These are phyloP conservation scores for Aurelia sp. DNA, from an alignment of 30 jellyfish, hydroid and myxozoan species.

Conservation along the genomic window DNA sequence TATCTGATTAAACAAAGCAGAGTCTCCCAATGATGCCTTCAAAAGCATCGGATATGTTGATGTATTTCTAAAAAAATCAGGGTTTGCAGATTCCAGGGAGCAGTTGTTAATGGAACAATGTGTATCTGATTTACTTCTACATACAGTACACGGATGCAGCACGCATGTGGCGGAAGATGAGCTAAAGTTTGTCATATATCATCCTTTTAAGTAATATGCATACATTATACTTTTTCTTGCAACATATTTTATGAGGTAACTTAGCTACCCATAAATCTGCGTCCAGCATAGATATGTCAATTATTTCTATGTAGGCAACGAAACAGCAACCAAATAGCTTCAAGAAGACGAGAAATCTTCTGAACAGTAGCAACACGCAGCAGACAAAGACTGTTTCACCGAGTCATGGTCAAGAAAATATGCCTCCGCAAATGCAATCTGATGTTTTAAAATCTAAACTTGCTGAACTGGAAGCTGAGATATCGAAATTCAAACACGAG, in stretches of 20 bases:
- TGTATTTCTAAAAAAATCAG: too few species aligned
- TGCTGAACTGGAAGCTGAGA: constrained; percentile 79
- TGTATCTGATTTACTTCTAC: too few species aligned
- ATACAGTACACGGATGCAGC: too few species aligned
- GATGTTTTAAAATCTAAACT: constrained; percentile 70
- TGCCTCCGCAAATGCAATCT: constrained; percentile 28
- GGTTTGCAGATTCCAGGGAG: too few species aligned
- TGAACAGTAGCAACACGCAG: neutral
- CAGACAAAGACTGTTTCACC: neutral
- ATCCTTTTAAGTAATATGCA: neutral
- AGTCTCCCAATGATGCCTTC: too few species aligned
- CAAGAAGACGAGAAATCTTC: neutral
- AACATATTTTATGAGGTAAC: neutral
- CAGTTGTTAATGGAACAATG: too few species aligned
- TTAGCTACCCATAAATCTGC: too few species aligned
- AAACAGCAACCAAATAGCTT: neutral
- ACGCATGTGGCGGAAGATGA: too few species aligned
- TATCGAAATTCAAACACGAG: constrained; percentile 76
- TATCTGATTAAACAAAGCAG: too few species aligned
- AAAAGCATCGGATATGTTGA: too few species aligned
- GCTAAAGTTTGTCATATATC: neutral
- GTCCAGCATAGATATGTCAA: too few species aligned
- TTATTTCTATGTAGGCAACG: neutral
- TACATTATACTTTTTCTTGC: neutral
- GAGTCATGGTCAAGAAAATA: constrained; percentile 11